phyloP scores from a whole-genome alignment of 1,140 invertebrate species.

The Solenopsis invicta region DNA sequence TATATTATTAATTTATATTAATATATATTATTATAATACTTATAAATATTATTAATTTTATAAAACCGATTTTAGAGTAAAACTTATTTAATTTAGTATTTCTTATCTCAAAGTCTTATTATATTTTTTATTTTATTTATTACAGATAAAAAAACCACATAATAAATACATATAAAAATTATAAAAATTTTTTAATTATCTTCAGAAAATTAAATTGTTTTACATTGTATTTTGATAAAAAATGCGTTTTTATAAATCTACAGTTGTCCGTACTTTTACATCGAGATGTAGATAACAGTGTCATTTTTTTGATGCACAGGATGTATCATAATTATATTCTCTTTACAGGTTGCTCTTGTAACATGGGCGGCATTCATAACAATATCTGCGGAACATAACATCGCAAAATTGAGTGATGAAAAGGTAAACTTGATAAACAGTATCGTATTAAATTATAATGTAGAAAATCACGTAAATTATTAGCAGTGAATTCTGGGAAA shows the following conservation, averaged over 20 bases:
- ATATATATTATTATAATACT: too few relatives aligned
- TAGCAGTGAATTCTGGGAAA: background rate
- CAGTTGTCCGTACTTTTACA: background rate
- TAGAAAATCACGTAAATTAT: constrained; percentile 1
- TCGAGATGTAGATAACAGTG: background rate
- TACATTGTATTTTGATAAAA: background rate
- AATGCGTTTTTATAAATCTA: constrained; percentile 2
- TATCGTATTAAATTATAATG: background rate
- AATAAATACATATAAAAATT: background rate
- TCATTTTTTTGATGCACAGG: background rate
- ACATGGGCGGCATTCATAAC: constrained; percentile 78
- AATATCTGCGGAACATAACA: constrained; percentile 66
- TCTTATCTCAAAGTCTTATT: background rate
- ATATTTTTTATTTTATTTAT: background rate
- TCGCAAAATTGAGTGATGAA: constrained; percentile 70
- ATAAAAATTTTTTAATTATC: background rate
- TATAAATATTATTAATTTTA: too few relatives aligned
- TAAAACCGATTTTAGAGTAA: too few relatives aligned
- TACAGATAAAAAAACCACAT: too few relatives aligned
- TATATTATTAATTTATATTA: too few relatives aligned
- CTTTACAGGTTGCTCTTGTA: constrained; percentile 80
- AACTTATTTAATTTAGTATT: background rate
- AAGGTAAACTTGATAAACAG: constrained; percentile 68
- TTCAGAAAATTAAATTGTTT: background rate
- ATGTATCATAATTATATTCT: constrained; percentile 66